phyloP scores from a whole-genome alignment of 35 echinoderm and acorn worm genomes.

The Chiridota heheva region DNA sequence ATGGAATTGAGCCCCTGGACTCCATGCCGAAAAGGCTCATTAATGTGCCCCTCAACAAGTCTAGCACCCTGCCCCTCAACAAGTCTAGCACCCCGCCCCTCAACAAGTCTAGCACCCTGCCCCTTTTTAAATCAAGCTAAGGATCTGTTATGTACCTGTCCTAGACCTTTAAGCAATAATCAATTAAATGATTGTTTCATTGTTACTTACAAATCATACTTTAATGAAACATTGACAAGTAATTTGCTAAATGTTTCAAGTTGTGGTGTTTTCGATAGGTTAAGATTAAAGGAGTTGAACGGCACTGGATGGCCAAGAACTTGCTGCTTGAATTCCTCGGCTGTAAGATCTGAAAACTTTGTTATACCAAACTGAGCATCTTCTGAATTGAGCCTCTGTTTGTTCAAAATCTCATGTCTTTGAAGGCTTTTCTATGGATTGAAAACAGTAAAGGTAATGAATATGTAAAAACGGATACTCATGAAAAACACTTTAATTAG shows the following conservation, averaged over 20 bases:
- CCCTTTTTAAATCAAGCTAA: too few relatives aligned
- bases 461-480: too few relatives aligned
- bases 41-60: too few relatives aligned
- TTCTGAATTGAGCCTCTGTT: constrained; percentile 5
- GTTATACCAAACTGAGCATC: constrained; percentile 83
- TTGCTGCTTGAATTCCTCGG: constrained; percentile 65
- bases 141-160: too few relatives aligned
- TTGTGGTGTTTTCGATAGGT: neutral
- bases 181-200: neutral
- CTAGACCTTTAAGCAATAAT: too few relatives aligned
- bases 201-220: constrained; percentile 51
- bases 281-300: neutral
- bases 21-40: too few relatives aligned
- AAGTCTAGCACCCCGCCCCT: too few relatives aligned
- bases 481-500: too few relatives aligned
- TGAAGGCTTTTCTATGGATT: constrained; percentile 58
- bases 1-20: too few relatives aligned
- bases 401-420: constrained; percentile 63
- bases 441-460: neutral
- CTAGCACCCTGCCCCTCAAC: too few relatives aligned
- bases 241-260: neutral
- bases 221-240: neutral
- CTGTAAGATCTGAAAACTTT: constrained; percentile 79
- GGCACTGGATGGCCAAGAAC: constrained; percentile 20
- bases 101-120: too few relatives aligned